These are phyloP conservation scores for Aurelia sp. DNA, from an alignment of 30 jellyfish, hydroid and myxozoan genomes.

Conservation along the genomic window DNA sequence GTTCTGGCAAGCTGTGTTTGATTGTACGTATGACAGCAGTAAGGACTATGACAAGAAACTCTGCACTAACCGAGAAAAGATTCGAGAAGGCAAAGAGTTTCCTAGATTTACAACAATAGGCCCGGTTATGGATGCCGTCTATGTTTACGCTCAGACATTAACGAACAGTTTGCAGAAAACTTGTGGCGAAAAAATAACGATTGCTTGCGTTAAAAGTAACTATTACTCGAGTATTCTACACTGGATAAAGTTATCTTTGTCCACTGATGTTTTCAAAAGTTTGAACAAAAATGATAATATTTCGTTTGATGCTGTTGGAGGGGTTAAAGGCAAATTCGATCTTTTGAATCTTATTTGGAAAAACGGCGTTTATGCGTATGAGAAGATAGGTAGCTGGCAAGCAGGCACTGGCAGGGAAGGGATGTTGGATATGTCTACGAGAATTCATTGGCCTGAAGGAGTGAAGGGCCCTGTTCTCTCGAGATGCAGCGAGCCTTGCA, in stretches of 20 bases:
- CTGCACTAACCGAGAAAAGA: slow-evolving; percentile 60
- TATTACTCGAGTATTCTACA: slow-evolving; percentile 15
- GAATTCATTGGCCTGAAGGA: slow-evolving; percentile 35
- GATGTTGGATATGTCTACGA: slow-evolving; percentile 3
- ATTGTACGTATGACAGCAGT: slow-evolving; percentile 23
- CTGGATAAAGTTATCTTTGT: slow-evolving; percentile 21
- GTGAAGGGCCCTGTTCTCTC: slow-evolving; percentile 15
- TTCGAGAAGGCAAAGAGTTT: slow-evolving; percentile 5
- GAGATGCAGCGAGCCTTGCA: slow-evolving; percentile 56
- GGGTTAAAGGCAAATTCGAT: slow-evolving; percentile 53
- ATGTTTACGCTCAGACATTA: slow-evolving; percentile 59
- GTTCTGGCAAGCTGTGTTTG: slow-evolving; percentile 70
- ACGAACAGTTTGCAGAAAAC: slow-evolving; percentile 13
- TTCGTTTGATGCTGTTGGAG: slow-evolving; percentile 61
- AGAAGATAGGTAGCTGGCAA: slow-evolving; percentile 58
- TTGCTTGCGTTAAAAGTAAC: slow-evolving; percentile 27
- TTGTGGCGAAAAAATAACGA: slow-evolving; percentile 18
- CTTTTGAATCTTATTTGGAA: slow-evolving; percentile 34
- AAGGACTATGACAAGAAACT: slow-evolving; percentile 3
- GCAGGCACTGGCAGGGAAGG: neutral
- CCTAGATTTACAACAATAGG: slow-evolving; percentile 42
- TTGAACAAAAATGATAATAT: slow-evolving; percentile 16
- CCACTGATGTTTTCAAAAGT: slow-evolving; percentile 17
- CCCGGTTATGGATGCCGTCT: slow-evolving; percentile 66
- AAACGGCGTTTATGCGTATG: slow-evolving; percentile 16